These are phyloP conservation scores for Serinus canaria DNA, from an alignment of 2,113 vertebrate genomes.

Conservation along the genomic window DNA sequence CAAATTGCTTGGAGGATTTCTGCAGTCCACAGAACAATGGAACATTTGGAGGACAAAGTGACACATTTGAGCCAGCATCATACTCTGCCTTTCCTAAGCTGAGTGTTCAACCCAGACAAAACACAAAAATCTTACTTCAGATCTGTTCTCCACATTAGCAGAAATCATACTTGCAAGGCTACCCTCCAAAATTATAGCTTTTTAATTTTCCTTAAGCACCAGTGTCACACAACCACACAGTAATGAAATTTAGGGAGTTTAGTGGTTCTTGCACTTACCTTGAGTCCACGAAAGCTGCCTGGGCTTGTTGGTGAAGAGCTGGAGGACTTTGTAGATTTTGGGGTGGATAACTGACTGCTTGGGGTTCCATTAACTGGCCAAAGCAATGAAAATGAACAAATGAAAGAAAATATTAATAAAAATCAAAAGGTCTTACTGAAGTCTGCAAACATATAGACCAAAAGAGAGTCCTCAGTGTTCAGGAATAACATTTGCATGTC, in stretches of 20 bases:
- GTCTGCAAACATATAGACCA: background rate
- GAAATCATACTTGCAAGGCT: background rate
- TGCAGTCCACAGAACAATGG: background rate
- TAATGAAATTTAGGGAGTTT: background rate
- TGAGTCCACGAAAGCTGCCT: conserved; percentile 81
- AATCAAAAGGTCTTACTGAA: background rate
- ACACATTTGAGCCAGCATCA: background rate
- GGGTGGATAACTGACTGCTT: conserved; percentile 87
- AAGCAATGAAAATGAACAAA: conserved; percentile 37
- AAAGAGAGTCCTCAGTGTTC: background rate
- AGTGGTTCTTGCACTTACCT: conserved; percentile 73
- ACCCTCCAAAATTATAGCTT: background rate
- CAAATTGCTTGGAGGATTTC: background rate
- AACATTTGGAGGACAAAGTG: background rate
- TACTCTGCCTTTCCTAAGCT: background rate
- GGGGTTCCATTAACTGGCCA: conserved; percentile 87
- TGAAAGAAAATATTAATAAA: background rate
- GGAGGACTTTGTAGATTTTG: conserved; percentile 92
- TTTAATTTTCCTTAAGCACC: background rate
- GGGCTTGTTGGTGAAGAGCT: conserved; percentile 94
- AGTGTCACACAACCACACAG: background rate
- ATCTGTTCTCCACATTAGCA: background rate
- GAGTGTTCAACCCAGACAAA: background rate
- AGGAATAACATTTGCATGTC: background rate
- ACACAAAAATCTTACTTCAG: background rate